Evolutionary conservation across 2,113 vertebrate species (phyloP).

Genomic region (Actinemys pallida): DNA sequence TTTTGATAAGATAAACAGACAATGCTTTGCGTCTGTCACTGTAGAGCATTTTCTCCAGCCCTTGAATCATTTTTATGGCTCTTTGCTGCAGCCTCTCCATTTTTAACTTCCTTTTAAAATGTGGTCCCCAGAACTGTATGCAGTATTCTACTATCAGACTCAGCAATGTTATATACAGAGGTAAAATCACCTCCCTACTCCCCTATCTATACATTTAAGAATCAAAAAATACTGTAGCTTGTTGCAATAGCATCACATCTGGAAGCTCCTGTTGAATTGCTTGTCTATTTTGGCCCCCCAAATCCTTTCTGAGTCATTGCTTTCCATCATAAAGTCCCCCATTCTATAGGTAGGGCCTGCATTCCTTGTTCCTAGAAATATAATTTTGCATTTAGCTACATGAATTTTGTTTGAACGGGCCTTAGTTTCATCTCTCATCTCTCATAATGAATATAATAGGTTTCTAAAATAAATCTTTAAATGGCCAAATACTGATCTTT

Average conservation of each 20-base stretch:
- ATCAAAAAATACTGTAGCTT: neutral
- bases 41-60: neutral
- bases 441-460: neutral
- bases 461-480: neutral
- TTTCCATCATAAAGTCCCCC: neutral
- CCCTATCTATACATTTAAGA: neutral
- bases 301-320: neutral
- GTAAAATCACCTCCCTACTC: neutral
- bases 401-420: neutral
- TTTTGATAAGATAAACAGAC: neutral
- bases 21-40: neutral
- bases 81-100: neutral
- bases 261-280: rapidly evolving
- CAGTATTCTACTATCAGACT: neutral
- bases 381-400: neutral
- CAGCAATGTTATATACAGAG: neutral
- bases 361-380: neutral
- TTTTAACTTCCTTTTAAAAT: neutral
- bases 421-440: neutral
- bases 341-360: neutral
- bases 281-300: neutral
- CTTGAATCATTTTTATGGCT: neutral
- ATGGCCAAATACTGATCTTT: neutral
- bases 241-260: neutral
- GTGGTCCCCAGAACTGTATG: neutral